Evolutionary conservation across 2,113 vertebrate species (phyloP).

Genomic region (Rynchops niger): DNA sequence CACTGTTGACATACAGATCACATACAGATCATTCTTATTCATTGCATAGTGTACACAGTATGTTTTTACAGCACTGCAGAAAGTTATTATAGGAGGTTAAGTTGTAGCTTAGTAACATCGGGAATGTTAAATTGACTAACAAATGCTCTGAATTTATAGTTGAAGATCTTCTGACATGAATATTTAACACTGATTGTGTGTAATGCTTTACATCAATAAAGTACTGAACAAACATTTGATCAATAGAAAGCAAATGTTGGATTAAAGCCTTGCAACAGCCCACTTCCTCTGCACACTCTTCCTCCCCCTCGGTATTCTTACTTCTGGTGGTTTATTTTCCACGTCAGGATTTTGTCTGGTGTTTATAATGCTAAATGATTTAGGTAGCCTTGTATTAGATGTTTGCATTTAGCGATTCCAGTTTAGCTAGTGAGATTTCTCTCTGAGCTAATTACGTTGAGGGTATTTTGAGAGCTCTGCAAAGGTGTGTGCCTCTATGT

Average conservation of each 20-base stretch:
- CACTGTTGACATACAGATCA: not conserved
- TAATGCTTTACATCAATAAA: not conserved
- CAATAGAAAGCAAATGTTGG: not conserved
- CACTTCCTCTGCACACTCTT: fast-evolving
- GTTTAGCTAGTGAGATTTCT: not conserved
- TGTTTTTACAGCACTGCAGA: not conserved
- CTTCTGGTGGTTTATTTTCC: not conserved
- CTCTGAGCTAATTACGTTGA: fast-evolving
- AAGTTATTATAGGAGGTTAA: not conserved
- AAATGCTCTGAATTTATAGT: not conserved
- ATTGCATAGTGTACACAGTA: not conserved
- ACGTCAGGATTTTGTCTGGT: not conserved
- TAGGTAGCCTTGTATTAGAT: not conserved
- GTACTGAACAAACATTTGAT: not conserved
- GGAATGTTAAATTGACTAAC: not conserved
- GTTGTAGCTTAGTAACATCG: not conserved
- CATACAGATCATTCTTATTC: not conserved
- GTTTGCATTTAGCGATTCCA: not conserved
- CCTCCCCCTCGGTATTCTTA: not conserved
- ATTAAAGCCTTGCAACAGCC: not conserved
- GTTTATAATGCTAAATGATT: not conserved
- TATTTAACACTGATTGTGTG: conserved; percentile 9
- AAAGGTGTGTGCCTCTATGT: not conserved
- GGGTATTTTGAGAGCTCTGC: not conserved
- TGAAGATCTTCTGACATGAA: not conserved